Evolutionary conservation across 2,888 invertebrate species (phyloP).

Genomic region (Tenthredo notha): DNA sequence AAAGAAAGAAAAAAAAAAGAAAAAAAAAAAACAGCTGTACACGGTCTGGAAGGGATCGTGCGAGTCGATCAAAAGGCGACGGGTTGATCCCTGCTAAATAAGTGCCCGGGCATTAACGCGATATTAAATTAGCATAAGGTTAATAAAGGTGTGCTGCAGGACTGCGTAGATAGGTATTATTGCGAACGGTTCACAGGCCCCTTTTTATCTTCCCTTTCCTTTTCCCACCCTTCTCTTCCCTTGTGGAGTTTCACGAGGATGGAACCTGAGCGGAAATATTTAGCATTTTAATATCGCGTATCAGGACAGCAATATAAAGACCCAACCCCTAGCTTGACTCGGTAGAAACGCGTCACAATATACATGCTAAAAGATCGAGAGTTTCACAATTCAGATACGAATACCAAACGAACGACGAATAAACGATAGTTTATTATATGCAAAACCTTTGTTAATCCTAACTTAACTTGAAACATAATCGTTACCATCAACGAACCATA

Average conservation of each 20-base stretch:
- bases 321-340: slow-evolving; percentile 13
- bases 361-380: slow-evolving; percentile 51
- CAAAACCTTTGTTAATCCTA: background rate
- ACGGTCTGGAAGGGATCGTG: background rate
- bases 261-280: slow-evolving; percentile 59
- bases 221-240: background rate
- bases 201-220: background rate
- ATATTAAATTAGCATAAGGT: slow-evolving; percentile 69
- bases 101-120: slow-evolving; percentile 66
- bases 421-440: background rate
- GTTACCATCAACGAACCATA: background rate
- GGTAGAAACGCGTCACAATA: slow-evolving; percentile 50
- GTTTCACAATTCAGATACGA: slow-evolving; percentile 6
- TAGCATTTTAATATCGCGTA: slow-evolving; percentile 68
- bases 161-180: slow-evolving; percentile 58
- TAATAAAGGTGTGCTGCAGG: slow-evolving; percentile 60
- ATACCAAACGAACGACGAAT: background rate
- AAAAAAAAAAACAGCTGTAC: background rate
- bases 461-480: background rate
- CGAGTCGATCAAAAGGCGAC: slow-evolving; percentile 17
- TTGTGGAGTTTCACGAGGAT: background rate
- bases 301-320: slow-evolving; percentile 56
- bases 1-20: background rate
- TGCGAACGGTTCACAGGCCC: slow-evolving; percentile 57
- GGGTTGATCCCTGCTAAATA: slow-evolving; percentile 61